A percentile compares a stretch with the other conserved stretches of the same genome.
These are phyloP conservation scores for Mycteria americana DNA, from an alignment of 2,797 vertebrate species.

Conservation along the genomic window DNA sequence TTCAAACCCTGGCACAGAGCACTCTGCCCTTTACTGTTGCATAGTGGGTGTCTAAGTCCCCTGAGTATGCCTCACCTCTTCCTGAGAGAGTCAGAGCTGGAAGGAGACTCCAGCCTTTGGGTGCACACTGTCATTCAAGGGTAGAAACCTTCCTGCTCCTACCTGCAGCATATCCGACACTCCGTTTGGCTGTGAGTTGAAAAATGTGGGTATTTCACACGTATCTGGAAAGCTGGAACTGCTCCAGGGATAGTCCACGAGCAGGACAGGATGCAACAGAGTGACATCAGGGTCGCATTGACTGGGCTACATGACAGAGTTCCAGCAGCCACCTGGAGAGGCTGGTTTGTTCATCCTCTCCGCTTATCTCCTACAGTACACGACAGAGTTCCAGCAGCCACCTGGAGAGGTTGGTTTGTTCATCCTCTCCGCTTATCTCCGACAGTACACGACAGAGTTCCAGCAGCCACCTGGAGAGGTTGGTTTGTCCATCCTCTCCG, in stretches of 20 bases:
- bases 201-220: not conserved
- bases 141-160: not conserved
- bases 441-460: not conserved
- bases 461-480: not conserved
- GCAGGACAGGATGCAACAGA: not conserved
- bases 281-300: not conserved
- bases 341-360: not conserved
- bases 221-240: not conserved
- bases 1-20: not conserved
- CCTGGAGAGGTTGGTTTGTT: not conserved
- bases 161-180: not conserved
- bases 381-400: not conserved
- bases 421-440: not conserved
- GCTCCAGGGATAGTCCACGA: not conserved
- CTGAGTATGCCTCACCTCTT: not conserved
- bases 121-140: not conserved
- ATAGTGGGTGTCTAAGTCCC: not conserved
- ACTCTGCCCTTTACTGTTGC: not conserved
- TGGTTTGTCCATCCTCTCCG: not conserved
- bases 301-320: not conserved
- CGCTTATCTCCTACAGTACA: not conserved
- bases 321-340: not conserved
- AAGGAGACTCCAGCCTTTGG: not conserved
- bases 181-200: not conserved
- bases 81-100: not conserved